Evolutionary conservation across 2,113 vertebrate species (phyloP).

Genomic region (Psophia crepitans): DNA sequence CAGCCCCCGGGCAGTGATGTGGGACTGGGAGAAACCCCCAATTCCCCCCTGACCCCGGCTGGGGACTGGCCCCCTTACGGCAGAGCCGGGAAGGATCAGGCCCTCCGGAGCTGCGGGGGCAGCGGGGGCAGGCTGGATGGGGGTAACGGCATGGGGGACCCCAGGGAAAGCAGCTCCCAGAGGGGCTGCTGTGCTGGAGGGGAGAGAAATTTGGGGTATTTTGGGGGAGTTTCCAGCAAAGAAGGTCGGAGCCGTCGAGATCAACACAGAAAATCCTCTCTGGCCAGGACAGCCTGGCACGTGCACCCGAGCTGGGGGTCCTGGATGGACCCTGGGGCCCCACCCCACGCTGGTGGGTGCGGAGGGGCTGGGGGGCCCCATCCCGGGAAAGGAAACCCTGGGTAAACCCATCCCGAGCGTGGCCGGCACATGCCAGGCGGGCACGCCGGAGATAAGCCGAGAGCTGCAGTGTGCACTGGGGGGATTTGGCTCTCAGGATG

Average conservation of each 20-base stretch:
- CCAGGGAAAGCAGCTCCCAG: neutral
- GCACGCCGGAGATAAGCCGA: neutral
- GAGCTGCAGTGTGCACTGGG: neutral
- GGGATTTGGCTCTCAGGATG: neutral
- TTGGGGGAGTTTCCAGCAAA: neutral
- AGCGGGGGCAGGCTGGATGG: neutral
- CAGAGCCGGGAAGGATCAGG: neutral
- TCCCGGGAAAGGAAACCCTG: neutral
- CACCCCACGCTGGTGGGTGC: neutral
- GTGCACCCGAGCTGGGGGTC: neutral
- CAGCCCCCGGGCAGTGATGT: neutral
- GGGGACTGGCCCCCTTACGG: fast-evolving
- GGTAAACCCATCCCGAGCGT: neutral
- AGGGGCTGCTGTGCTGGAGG: neutral
- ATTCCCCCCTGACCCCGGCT: neutral
- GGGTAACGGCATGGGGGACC: fast-evolving
- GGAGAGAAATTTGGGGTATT: neutral
- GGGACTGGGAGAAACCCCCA: neutral
- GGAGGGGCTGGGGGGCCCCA: neutral
- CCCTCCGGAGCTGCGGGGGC: neutral
- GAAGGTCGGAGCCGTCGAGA: fast-evolving
- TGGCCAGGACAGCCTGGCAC: neutral
- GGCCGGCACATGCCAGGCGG: neutral
- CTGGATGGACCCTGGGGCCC: neutral
- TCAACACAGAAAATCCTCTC: neutral